These are phyloP conservation scores for Limonius californicus DNA, from an alignment of 1,140 invertebrate species.

Conservation along the genomic window DNA sequence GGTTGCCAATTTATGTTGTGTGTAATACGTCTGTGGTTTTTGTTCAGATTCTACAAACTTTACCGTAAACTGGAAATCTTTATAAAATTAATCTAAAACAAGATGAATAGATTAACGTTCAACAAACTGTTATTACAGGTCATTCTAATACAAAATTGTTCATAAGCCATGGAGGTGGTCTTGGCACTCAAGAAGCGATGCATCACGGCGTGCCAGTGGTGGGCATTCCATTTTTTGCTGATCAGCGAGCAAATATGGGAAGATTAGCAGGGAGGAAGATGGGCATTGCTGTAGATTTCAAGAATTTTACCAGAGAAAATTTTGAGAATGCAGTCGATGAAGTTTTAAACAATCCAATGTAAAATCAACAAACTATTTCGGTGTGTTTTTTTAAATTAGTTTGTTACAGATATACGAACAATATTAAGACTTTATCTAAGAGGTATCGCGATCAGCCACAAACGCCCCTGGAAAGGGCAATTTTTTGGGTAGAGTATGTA, in stretches of 20 bases:
- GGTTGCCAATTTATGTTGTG: too few species aligned
- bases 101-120: too few species aligned
- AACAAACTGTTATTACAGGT: too few species aligned
- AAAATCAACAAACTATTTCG: background rate
- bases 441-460: constrained; percentile 59
- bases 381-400: too few species aligned
- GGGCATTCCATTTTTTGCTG: constrained; percentile 58
- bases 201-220: constrained; percentile 61
- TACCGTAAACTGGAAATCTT: too few species aligned
- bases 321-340: constrained; percentile 27
- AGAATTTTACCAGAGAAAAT: constrained; percentile 11
- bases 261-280: constrained; percentile 23
- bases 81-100: too few species aligned
- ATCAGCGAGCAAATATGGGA: constrained; percentile 48
- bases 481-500: constrained; percentile 68
- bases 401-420: background rate
- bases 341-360: constrained; percentile 21
- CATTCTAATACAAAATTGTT: constrained; percentile 43
- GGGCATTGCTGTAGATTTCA: constrained; percentile 34
- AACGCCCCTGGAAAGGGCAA: constrained; percentile 57
- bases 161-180: constrained; percentile 54
- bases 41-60: too few species aligned
- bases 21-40: too few species aligned
- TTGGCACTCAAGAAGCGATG: constrained; percentile 59
- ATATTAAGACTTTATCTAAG: constrained; percentile 47